Percentiles rank a stretch among this genome's conserved stretches.
phyloP scores from a whole-genome alignment of 2,797 vertebrate genomes.

The Coregonus suidteri region DNA sequence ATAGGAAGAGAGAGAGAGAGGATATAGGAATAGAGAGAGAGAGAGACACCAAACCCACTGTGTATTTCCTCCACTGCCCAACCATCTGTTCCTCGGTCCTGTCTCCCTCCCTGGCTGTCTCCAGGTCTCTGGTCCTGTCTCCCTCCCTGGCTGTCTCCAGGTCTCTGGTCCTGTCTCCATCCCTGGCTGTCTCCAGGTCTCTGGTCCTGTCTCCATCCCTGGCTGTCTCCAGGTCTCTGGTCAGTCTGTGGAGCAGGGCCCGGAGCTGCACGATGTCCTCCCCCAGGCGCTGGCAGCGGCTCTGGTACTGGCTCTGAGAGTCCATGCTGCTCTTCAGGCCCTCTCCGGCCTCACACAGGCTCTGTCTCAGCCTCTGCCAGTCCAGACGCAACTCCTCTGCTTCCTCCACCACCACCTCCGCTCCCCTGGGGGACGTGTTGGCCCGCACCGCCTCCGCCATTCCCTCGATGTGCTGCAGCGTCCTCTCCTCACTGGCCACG shows the following conservation, averaged over 20 bases:
- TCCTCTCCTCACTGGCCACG: slow-evolving; percentile 77
- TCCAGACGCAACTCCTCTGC: slow-evolving; percentile 80
- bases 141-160: slow-evolving; percentile 58
- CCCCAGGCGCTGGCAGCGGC: slow-evolving; percentile 73
- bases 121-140: slow-evolving; percentile 64
- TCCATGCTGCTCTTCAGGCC: slow-evolving; percentile 72
- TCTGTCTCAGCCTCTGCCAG: slow-evolving; percentile 80
- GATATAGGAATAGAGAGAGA: not conserved
- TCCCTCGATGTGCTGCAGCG: slow-evolving; percentile 78
- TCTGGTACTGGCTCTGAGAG: slow-evolving; percentile 74
- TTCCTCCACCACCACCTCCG: slow-evolving; percentile 77
- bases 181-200: not conserved
- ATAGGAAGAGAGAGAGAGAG: not conserved
- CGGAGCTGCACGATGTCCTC: slow-evolving; percentile 74
- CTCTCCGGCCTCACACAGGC: slow-evolving; percentile 71
- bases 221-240: slow-evolving; percentile 69
- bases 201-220: slow-evolving; percentile 37
- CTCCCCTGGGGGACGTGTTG: slow-evolving; percentile 86
- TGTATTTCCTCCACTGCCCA: slow-evolving; percentile 81
- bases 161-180: slow-evolving; percentile 55
- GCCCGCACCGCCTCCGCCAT: slow-evolving; percentile 72
- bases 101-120: slow-evolving; percentile 46
- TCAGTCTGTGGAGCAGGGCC: slow-evolving; percentile 72
- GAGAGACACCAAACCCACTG: slow-evolving; percentile 66
- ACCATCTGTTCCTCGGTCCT: slow-evolving; percentile 81